A percentile compares a stretch with the other conserved stretches of the same genome.
These are phyloP conservation scores for Novumbra hubbsi DNA, from an alignment of 2,797 vertebrate genomes.

Conservation along the genomic window DNA sequence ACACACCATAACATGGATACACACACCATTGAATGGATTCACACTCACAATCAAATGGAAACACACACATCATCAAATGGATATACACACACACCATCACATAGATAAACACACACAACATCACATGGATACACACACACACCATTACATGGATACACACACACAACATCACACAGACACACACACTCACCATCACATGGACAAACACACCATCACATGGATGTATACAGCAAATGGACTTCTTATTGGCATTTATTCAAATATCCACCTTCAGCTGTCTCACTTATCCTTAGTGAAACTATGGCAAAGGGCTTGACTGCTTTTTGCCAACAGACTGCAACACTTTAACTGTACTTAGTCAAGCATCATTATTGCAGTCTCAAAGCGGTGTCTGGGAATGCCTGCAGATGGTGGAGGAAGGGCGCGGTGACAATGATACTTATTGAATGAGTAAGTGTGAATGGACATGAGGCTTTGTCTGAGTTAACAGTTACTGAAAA, in stretches of 20 bases:
- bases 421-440: slow-evolving; percentile 71
- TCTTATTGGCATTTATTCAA: slow-evolving; percentile 76
- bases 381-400: slow-evolving; percentile 71
- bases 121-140: too few relatives aligned
- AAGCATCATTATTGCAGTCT: slow-evolving; percentile 77
- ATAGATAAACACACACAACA: too few relatives aligned
- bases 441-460: slow-evolving; percentile 70
- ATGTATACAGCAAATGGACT: slow-evolving; percentile 36
- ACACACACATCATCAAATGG: too few relatives aligned
- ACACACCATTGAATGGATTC: too few relatives aligned
- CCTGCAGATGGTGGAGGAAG: slow-evolving; percentile 72
- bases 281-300: slow-evolving; percentile 77
- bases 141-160: too few relatives aligned
- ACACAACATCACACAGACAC: slow-evolving; percentile 42
- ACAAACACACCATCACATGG: slow-evolving; percentile 16
- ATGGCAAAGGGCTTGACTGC: slow-evolving; percentile 75
- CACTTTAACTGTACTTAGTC: slow-evolving; percentile 80
- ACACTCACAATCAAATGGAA: too few relatives aligned
- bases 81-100: too few relatives aligned
- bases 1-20: too few relatives aligned
- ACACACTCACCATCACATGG: slow-evolving; percentile 24
- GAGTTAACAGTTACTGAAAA: slow-evolving; percentile 29
- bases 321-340: slow-evolving; percentile 79
- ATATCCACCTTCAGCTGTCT: slow-evolving; percentile 72
- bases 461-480: slow-evolving; percentile 54